Conservation (phyloP, 92 coral and sea anemone species). For the Epizoanthus fatuus region DNA sequence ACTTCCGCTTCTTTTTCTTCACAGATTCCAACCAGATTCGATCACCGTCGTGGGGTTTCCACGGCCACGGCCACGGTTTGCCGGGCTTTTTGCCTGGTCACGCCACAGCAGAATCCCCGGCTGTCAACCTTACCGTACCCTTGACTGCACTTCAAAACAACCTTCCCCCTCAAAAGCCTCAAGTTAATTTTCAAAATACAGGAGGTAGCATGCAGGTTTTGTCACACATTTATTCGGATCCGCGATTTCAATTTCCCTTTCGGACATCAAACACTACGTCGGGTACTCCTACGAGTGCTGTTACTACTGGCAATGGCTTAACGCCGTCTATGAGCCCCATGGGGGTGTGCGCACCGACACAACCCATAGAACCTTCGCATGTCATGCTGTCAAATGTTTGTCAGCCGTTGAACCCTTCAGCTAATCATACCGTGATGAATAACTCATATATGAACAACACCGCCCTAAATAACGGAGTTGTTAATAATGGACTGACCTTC, state of each 20-base stretch:
- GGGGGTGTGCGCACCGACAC: conserved; percentile 70
- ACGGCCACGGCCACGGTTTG: conserved; percentile 85
- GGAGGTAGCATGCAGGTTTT: conserved; percentile 78
- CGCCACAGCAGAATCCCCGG: conserved; percentile 82
- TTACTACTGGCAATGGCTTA: conserved; percentile 61
- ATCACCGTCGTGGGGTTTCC: conserved; percentile 93
- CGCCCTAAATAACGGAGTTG: conserved; percentile 81
- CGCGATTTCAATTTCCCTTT: conserved; percentile 89
- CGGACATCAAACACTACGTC: conserved; percentile 84
- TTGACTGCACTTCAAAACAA: conserved; percentile 81
- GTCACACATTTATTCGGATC: conserved; percentile 91
- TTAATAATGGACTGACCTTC: conserved; percentile 83
- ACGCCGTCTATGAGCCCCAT: conserved; percentile 69
- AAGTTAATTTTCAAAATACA: conserved; percentile 86
- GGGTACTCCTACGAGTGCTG: conserved; percentile 70
- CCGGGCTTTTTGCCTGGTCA: conserved; percentile 89
- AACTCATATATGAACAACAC: conserved; percentile 83
- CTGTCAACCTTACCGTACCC: conserved; percentile 74
- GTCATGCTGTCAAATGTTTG: conserved; percentile 79
- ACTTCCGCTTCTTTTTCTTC: conserved; percentile 51
- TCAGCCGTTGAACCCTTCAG: conserved; percentile 74
- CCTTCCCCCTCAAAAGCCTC: conserved; percentile 80
- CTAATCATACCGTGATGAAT: conserved; percentile 70
- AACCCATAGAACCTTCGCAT: conserved; percentile 70
- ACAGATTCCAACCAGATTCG: conserved; percentile 91